A percentile compares a stretch with the other conserved stretches of the same genome.
Evolutionary conservation across 2,888 invertebrate genomes (phyloP).

Genomic region (Phlogophora meticulosa): DNA sequence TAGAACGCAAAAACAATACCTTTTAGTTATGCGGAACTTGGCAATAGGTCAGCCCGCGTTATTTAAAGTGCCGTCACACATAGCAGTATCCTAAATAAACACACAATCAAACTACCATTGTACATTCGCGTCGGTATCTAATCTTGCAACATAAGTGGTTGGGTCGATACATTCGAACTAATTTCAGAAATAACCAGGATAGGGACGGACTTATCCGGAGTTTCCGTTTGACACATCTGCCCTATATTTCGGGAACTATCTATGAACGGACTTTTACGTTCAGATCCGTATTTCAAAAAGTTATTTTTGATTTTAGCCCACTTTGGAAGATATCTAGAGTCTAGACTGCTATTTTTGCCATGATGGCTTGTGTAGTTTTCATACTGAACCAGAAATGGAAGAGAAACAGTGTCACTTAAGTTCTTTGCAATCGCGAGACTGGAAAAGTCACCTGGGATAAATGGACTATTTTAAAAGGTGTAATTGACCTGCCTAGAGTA

Average conservation of each 20-base stretch:
- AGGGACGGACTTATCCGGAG: slow-evolving; percentile 8
- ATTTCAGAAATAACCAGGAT: slow-evolving; percentile 52
- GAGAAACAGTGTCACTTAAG: slow-evolving; percentile 19
- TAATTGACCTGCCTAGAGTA: not conserved
- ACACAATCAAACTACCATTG: slow-evolving; percentile 44
- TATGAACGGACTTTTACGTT: slow-evolving; percentile 12
- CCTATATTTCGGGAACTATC: slow-evolving; percentile 14
- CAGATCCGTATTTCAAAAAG: not conserved
- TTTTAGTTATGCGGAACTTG: slow-evolving; percentile 61
- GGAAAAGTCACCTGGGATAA: slow-evolving; percentile 2
- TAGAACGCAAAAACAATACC: slow-evolving; percentile 40
- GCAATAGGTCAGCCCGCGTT: slow-evolving; percentile 39
- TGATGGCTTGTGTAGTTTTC: slow-evolving; percentile 16
- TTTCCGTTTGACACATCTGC: slow-evolving; percentile 25
- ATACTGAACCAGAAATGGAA: slow-evolving; percentile 21
- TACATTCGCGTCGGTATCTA: slow-evolving; percentile 52
- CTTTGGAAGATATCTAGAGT: not conserved
- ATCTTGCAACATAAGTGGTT: slow-evolving; percentile 50
- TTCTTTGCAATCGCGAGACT: not conserved
- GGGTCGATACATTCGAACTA: slow-evolving; percentile 65
- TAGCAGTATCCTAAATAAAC: slow-evolving; percentile 52
- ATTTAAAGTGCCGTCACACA: slow-evolving; percentile 54
- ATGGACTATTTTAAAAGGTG: not conserved
- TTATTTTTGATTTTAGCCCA: slow-evolving; percentile 26
- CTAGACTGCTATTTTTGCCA: slow-evolving; percentile 34